phyloP scores from a whole-genome alignment of 2,797 vertebrate species.

The Oreortyx pictus region DNA sequence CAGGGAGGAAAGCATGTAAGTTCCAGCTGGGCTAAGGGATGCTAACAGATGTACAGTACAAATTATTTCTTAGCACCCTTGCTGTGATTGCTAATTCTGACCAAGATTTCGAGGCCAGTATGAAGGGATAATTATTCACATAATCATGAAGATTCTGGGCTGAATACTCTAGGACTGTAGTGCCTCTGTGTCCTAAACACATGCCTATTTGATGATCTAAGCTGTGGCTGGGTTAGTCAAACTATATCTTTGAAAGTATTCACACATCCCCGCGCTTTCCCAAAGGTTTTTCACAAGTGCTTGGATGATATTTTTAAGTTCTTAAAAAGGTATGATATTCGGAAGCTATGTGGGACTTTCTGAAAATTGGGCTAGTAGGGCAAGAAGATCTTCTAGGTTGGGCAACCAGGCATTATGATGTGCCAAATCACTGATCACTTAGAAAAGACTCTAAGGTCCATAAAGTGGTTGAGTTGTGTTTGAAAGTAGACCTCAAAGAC shows the following conservation, averaged over 20 bases:
- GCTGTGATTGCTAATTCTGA: conserved; percentile 69
- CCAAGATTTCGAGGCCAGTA: conserved; percentile 50
- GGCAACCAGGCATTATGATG: background rate
- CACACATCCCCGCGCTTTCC: background rate
- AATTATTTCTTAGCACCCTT: conserved; percentile 70
- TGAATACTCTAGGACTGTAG: background rate
- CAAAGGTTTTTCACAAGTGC: background rate
- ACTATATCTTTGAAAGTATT: conserved; percentile 27
- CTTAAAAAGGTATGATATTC: background rate
- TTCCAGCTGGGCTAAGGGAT: conserved; percentile 67
- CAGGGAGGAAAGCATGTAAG: background rate
- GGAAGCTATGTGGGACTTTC: background rate
- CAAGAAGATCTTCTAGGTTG: background rate
- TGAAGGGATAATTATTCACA: conserved; percentile 72
- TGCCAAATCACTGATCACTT: background rate
- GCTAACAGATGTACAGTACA: conserved; percentile 62
- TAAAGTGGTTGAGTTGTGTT: background rate
- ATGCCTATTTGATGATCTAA: conserved; percentile 61
- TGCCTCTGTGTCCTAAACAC: conserved; percentile 39
- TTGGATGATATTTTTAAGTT: background rate
- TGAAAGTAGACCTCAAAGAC: background rate
- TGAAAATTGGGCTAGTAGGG: background rate
- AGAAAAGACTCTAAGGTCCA: background rate
- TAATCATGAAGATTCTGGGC: conserved; percentile 50
- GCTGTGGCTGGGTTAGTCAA: background rate